Evolutionary conservation across 2,888 invertebrate genomes (phyloP).

Genomic region (Calephelis perditalis): DNA sequence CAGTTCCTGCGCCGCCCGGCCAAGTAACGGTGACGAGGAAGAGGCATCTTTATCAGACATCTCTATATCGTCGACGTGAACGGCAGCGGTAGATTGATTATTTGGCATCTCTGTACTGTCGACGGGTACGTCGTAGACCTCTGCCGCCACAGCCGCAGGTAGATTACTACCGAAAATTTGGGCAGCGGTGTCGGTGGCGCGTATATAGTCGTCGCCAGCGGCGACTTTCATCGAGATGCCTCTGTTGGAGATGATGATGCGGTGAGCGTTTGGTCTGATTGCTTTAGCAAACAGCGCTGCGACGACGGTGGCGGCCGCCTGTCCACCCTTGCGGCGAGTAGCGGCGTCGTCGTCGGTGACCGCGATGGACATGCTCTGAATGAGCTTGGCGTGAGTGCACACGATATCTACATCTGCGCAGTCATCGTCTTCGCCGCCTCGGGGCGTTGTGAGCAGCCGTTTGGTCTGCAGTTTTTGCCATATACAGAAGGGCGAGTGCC

Average conservation of each 20-base stretch:
- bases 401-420: slow-evolving; percentile 7
- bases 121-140: not conserved
- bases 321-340: not conserved
- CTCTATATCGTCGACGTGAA: not conserved
- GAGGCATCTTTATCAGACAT: not conserved
- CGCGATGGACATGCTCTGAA: slow-evolving; percentile 9
- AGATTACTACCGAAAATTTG: not conserved
- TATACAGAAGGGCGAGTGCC: slow-evolving; percentile 12
- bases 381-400: slow-evolving; percentile 11
- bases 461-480: slow-evolving; percentile 13
- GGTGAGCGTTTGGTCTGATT: slow-evolving; percentile 8
- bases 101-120: not conserved
- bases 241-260: slow-evolving; percentile 14
- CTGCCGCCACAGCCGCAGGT: not conserved
- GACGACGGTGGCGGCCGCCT: not conserved
- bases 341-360: slow-evolving; percentile 6
- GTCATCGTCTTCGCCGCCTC: not conserved
- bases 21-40: not conserved
- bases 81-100: not conserved
- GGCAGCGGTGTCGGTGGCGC: not conserved
- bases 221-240: slow-evolving; percentile 11
- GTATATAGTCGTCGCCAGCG: not conserved
- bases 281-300: not conserved
- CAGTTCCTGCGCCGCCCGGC: not conserved
- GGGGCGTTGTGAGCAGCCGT: slow-evolving; percentile 3